Conservation (phyloP, 2,113 vertebrate species). For the Piprites chloris region DNA sequence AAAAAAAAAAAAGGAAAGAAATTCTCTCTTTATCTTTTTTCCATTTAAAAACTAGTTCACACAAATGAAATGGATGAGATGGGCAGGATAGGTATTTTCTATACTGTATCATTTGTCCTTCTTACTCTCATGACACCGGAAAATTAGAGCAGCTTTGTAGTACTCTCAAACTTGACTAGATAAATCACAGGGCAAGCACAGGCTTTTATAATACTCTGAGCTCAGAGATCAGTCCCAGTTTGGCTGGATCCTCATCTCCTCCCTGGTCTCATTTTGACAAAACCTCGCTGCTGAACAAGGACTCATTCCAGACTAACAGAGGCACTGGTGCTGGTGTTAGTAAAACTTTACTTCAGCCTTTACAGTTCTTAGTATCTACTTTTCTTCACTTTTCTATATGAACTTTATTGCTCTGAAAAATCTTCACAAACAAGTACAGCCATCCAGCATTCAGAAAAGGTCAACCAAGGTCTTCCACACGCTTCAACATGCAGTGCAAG, state of each 20-base stretch:
- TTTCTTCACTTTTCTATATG: not conserved
- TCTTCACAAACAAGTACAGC: not conserved
- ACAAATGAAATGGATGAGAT: not conserved
- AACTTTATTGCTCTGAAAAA: not conserved
- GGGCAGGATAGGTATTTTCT: not conserved
- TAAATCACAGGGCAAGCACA: not conserved
- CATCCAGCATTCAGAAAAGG: not conserved
- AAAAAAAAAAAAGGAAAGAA: too few species aligned
- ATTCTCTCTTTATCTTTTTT: not conserved
- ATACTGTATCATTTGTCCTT: not conserved
- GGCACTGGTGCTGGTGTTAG: not conserved
- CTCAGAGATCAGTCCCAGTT: not conserved
- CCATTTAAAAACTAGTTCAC: not conserved
- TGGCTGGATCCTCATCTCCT: not conserved
- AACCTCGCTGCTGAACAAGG: not conserved
- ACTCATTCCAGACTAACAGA: not conserved
- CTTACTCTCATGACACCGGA: not conserved
- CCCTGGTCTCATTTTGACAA: not conserved
- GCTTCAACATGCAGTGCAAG: not conserved
- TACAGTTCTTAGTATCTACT: not conserved
- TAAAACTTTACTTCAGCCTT: not conserved
- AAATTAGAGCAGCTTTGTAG: slow-evolving; percentile 8
- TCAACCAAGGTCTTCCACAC: not conserved
- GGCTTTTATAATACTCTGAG: not conserved
- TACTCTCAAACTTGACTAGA: not conserved